Percentiles rank a stretch among this genome's conserved stretches.
phyloP scores from a whole-genome alignment of 2,888 invertebrate genomes.

The Scaptomyza cyrtandrae region DNA sequence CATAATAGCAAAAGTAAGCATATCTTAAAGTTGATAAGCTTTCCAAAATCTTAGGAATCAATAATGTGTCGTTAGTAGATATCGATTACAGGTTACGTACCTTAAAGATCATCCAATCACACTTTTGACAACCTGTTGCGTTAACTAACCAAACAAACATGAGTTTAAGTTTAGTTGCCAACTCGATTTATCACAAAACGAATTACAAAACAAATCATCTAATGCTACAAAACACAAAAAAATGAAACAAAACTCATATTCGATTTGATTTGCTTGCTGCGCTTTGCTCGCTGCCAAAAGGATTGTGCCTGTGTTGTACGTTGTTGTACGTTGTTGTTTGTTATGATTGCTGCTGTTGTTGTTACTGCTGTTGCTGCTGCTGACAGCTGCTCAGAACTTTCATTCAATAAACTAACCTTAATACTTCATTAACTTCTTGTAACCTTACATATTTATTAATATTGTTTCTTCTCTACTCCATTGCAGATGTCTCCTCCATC shows the following conservation, averaged over 20 bases:
- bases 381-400: constrained; percentile 53
- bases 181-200: constrained; percentile 44
- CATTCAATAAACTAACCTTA: constrained; percentile 50
- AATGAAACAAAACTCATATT: constrained; percentile 59
- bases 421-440: no score
- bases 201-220: constrained; percentile 79
- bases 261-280: constrained; percentile 81
- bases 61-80: no score
- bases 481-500: constrained; percentile 88
- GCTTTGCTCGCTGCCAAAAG: constrained; percentile 69
- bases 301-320: constrained; percentile 65
- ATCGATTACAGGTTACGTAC: not conserved
- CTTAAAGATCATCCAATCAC: not conserved
- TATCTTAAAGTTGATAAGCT: no score
- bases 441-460: constrained; percentile 9
- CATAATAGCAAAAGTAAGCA: no score
- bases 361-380: constrained; percentile 20
- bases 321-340: constrained; percentile 24
- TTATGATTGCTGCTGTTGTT: constrained; percentile 16
- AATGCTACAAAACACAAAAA: constrained; percentile 67
- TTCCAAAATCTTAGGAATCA: no score
- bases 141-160: constrained; percentile 37
- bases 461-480: not conserved
- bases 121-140: constrained; percentile 29
- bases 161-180: not conserved